Base-by-base conservation (phyloP, 2,797 vertebrate species). In the Cyclura pinguis region DNA sequence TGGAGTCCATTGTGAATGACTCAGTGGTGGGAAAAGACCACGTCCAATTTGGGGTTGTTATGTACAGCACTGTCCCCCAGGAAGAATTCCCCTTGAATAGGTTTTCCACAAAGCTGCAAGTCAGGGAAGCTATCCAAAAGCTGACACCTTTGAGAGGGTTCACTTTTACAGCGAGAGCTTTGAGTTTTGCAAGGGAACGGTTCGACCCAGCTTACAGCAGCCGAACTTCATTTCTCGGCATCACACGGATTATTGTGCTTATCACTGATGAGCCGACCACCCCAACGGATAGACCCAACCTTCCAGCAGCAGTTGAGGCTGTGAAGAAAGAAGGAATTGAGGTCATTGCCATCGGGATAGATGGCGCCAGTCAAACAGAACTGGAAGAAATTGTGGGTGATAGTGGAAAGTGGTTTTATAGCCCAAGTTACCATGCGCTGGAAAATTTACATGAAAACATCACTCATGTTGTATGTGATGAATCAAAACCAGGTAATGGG, bases 251-350 rank as follows among this genome's bases (percentile, higher is more conserved):
- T 74, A 93, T 98, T 84, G 95, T 98, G 93, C 95, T 98, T 74
- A 97, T 98, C 93, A 98, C 98, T 2, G 98, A 98, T 35, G 97
- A 98, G 1, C 93, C 96, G 0, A 97, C 98, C 1, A 96, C 95
- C 0, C 20, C 50, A 1, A 64, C 9, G 1, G 97, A 98, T 85
- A 55, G 0, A 0, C 0, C 80, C 22, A 87, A 57, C 3, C 96
- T 98, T 85, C 80, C 0, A 0, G 69, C 32, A 1, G 92, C 92
- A 0, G 94, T 97, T 0, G 0, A 47, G 62, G 93, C 92, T 1
- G 95, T 98, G 89, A 92, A 86, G 4, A 6, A 95, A 0, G 77
- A 89, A 13, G 92, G 89, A 0, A 94, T 98, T 73, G 89, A 10
- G 0, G 91, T 98, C n/a, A 96, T 97, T 94, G 97, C 97, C 50